Percentiles rank a stretch among this genome's conserved stretches.
Conservation (phyloP, 2,113 vertebrate genomes). For the Hippocampus comes region DNA sequence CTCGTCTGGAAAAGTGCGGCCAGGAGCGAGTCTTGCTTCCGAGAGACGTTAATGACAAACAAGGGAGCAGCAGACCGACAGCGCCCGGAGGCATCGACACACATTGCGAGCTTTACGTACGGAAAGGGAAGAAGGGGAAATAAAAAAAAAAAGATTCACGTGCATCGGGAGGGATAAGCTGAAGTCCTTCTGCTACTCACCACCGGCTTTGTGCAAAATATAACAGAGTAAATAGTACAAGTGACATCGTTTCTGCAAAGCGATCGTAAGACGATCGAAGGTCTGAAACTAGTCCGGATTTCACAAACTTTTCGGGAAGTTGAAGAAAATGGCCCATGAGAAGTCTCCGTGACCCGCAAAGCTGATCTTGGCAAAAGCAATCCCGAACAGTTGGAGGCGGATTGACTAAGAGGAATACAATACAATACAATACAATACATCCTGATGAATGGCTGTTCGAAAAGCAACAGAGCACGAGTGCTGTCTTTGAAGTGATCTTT, state of each 20-base stretch:
- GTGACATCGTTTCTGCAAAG: not conserved
- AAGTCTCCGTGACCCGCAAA: too few relatives aligned
- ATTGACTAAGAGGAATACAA: too few relatives aligned
- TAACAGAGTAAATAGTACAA: not conserved
- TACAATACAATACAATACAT: too few relatives aligned
- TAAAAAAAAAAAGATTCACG: not conserved
- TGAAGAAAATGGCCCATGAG: too few relatives aligned
- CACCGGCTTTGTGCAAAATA: not conserved
- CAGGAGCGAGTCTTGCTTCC: conserved; percentile 51
- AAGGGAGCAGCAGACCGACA: conserved; percentile 38
- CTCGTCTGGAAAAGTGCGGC: conserved; percentile 32
- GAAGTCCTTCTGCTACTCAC: not conserved
- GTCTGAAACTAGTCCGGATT: too few relatives aligned
- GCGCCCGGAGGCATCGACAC: conserved; percentile 31
- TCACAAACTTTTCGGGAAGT: too few relatives aligned
- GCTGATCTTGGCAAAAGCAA: too few relatives aligned
- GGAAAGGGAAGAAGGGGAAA: conserved; percentile 7
- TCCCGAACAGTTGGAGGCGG: too few relatives aligned
- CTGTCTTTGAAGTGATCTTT: too few relatives aligned
- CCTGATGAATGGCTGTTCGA: too few relatives aligned
- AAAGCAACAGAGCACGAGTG: too few relatives aligned
- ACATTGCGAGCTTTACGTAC: conserved; percentile 25
- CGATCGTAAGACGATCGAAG: too few relatives aligned
- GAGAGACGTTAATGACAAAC: conserved; percentile 53
- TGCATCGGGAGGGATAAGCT: conserved; percentile 26